Evolutionary conservation across 1,140 invertebrate species (phyloP), one percentile per base, ranked within the genome.

Genomic region (Globodera ellingtonae): DNA sequence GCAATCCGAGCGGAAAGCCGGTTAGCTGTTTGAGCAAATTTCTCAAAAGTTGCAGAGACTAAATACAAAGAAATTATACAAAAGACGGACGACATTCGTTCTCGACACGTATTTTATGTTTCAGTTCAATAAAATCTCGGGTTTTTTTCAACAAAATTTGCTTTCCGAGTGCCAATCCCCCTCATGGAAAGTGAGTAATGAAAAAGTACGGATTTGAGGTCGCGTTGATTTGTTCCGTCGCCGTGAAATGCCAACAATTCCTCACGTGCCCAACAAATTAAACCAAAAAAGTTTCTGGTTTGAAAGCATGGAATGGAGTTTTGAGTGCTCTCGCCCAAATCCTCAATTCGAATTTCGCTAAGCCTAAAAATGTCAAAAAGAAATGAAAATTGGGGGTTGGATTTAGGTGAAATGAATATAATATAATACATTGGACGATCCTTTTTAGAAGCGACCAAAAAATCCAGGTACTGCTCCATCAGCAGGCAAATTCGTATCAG

Each of bases 401-500:
- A 66, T 66, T 67, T 21, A 9, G 8, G 9, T 13, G n/a, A 35
- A 75, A 66, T 75, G 4, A 13, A 18, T 66, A 47, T 46, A 6
- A 46, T n/a, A n/a, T 0, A 4, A 56, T 77, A 77, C 75, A 50
- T 77, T 48, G 75, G 46, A 70, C 24, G 67, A 21, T 50, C 75
- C 50, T 21, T 65, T 67, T 21, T 69, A n/a, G 56, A 5, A 65
- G 44, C 62, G 69, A 15, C 15, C 50, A 77, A 18, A 67, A 77
- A 67, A 4, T 50, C 62, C 24, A 77, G 35, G 65, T 77, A 77
- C 65, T 77, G 75, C n/a, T 77, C 75, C 48, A 77, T 15, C 24
- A 77, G 24, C 46, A 77, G 62, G 67, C 75, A 77, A 59, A 75
- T 48, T 10, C 74, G 70, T 24, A 78, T 79, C 78, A 72, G 44